These are phyloP conservation scores for Chiropotes sagulatus DNA, from an alignment of 2,797 vertebrate genomes.

Conservation along the genomic window DNA sequence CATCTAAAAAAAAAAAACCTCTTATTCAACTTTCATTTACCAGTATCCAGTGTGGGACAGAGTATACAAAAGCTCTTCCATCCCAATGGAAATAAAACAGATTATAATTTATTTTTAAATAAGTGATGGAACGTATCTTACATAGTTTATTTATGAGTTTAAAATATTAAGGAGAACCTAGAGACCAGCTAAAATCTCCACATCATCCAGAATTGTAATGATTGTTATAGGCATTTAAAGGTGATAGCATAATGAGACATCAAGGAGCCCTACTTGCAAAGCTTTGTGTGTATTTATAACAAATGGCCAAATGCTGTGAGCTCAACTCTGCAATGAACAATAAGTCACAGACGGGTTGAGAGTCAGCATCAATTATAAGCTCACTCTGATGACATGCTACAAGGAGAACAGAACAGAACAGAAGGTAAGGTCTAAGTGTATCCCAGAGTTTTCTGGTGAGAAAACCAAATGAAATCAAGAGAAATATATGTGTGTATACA, in stretches of 20 bases:
- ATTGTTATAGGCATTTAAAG: slow-evolving; percentile 13
- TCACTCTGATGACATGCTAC: background rate
- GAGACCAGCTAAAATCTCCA: slow-evolving; percentile 10
- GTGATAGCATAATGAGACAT: background rate
- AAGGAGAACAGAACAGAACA: slow-evolving; percentile 51
- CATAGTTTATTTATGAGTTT: background rate
- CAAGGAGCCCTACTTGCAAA: background rate
- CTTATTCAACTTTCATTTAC: background rate
- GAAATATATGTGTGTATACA: background rate
- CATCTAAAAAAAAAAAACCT: too few species aligned
- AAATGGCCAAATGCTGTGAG: slow-evolving; percentile 1
- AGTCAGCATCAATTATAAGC: background rate
- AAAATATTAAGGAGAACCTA: background rate
- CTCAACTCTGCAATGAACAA: background rate
- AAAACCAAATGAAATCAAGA: slow-evolving; percentile 21
- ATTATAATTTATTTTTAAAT: background rate
- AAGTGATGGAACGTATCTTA: background rate
- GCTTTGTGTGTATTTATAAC: background rate
- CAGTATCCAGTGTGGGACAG: background rate
- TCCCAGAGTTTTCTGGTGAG: slow-evolving; percentile 7
- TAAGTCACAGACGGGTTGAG: background rate
- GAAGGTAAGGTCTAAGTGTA: background rate
- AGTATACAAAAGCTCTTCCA: background rate
- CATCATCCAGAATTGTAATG: background rate
- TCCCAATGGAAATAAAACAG: background rate